These are phyloP conservation scores for Sycophila sp. DNA, from an alignment of 1,140 invertebrate species.

Conservation along the genomic window DNA sequence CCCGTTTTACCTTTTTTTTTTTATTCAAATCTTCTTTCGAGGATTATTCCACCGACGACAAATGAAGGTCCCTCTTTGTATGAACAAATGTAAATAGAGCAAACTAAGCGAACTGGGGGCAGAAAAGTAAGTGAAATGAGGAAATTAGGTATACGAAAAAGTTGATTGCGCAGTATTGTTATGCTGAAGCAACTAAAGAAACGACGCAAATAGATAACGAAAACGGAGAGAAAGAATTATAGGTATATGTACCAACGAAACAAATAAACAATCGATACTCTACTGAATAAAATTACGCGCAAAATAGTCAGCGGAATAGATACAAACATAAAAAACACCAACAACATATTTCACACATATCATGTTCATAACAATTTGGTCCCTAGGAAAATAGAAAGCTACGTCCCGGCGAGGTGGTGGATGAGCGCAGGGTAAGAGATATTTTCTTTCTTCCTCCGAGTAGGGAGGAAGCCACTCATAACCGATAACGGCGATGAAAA, in stretches of 20 bases:
- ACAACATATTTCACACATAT: conserved; percentile 45
- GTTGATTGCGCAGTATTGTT: neutral
- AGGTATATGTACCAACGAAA: too few relatives aligned
- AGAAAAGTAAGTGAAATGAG: neutral
- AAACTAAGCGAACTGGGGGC: too few relatives aligned
- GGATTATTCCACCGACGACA: too few relatives aligned
- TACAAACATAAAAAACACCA: neutral
- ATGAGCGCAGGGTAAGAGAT: conserved; percentile 91
- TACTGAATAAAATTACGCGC: too few relatives aligned
- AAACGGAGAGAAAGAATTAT: too few relatives aligned
- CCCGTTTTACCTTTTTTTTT: neutral
- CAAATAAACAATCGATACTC: too few relatives aligned
- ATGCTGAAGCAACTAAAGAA: too few relatives aligned
- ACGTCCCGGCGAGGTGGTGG: conserved; percentile 89
- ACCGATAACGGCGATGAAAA: conserved; percentile 27
- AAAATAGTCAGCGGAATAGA: too few relatives aligned
- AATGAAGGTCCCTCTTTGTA: too few relatives aligned
- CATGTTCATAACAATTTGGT: conserved; percentile 62
- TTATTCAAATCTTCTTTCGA: neutral
- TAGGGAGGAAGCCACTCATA: conserved; percentile 32
- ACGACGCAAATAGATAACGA: too few relatives aligned
- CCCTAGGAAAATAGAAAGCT: conserved; percentile 84
- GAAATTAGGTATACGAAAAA: neutral
- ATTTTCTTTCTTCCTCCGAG: conserved; percentile 40
- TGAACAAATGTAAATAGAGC: too few relatives aligned